Percentiles rank a stretch among this genome's conserved stretches.
Conservation (phyloP, 1,140 invertebrate genomes). For the Drosophila pseudoananassae region DNA sequence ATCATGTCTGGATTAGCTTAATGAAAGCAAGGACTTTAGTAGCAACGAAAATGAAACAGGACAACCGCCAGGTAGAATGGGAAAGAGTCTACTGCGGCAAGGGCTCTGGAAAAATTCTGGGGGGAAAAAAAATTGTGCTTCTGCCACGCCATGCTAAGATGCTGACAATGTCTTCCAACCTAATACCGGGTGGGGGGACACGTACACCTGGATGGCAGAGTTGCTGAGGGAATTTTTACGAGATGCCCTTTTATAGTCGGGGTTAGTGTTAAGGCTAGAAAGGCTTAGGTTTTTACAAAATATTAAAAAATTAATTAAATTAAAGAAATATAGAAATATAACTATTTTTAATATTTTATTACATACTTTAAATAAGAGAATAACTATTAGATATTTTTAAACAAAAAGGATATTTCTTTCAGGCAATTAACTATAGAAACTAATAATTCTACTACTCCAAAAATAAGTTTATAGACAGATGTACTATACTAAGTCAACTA, state of each 20-base stretch:
- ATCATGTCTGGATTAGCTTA: slow-evolving; percentile 83
- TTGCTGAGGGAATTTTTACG: neutral
- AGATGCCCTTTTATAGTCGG: neutral
- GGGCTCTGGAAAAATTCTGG: slow-evolving; percentile 9
- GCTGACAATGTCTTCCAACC: slow-evolving; percentile 40
- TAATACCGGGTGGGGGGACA: neutral
- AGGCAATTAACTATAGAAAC: too few relatives aligned
- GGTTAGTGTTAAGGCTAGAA: too few relatives aligned
- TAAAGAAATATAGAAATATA: too few relatives aligned
- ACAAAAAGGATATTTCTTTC: too few relatives aligned
- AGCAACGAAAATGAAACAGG: slow-evolving; percentile 13
- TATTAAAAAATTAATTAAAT: too few relatives aligned
- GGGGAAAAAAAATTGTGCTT: slow-evolving; percentile 24
- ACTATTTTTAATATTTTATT: too few relatives aligned
- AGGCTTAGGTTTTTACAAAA: too few relatives aligned
- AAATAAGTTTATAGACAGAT: too few relatives aligned
- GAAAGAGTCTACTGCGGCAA: neutral
- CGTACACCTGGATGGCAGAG: neutral
- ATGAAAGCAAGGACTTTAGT: slow-evolving; percentile 62
- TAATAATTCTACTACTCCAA: too few relatives aligned
- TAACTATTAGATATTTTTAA: too few relatives aligned
- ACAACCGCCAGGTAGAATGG: neutral
- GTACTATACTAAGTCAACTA: too few relatives aligned
- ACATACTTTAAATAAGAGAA: too few relatives aligned
- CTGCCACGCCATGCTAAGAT: slow-evolving; percentile 55